Evolutionary conservation across 2,888 invertebrate species (phyloP), one percentile per base, ranked within the genome.

Genomic region (Heliconius sara): DNA sequence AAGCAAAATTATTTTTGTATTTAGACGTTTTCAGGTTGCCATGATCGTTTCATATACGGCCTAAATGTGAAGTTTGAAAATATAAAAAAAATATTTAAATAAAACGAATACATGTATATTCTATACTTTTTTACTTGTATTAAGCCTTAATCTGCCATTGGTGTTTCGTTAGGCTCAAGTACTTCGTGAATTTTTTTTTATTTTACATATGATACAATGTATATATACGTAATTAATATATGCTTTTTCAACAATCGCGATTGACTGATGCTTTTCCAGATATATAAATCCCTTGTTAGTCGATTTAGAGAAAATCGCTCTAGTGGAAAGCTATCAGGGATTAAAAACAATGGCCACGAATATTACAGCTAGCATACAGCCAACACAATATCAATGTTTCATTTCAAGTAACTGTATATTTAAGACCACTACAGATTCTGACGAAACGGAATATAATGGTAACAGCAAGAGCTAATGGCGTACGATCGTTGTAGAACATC

Each of bases 401-500:
- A 78, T 78, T 78, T 47, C 12, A 73, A 80, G 34, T 74, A 74
- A 80, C 81, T 30, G 22, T 74, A 65, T 34, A 68, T 74, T 80
- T 63, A 47, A 80, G 74, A 74, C 70, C 63, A 43, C 77, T 74
- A 74, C 47, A 74, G 63, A 60, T 77, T 80, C 68, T 85, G 87
- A 86, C 85, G 84, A 87, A 88, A 88, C 87, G 87, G 88, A 88
- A 88, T 87, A 90, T 89, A 88, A 89, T 88, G 85, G 60, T 57
- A 86, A 85, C 88, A 87, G 84, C 86, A 79, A 87, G 63, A 78
- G 78, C 43, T 12, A 34, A 43, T 78, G 60, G 68, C 63, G 60
- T 74, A 60, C 57, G 30, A 68, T 39, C 57, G 60, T 73, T 67
- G 60, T 65, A 22, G 25, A 39, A 57, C 66, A 22, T 60, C 57